Evolutionary conservation across 1,140 invertebrate genomes (phyloP).

Genomic region (Apis florea): DNA sequence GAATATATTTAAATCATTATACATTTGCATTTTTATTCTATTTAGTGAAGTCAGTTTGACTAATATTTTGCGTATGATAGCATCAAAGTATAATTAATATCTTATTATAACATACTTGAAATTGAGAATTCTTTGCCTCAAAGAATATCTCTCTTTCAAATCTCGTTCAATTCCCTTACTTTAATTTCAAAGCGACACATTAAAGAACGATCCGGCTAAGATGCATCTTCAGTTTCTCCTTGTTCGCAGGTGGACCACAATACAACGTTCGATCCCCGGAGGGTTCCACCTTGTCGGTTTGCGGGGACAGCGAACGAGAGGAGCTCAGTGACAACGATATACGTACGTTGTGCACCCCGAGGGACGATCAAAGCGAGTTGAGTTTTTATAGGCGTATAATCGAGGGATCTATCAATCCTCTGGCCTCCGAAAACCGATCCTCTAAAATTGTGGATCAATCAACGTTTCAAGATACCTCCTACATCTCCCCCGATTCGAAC

Average conservation of each 20-base stretch:
- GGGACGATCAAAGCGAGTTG: conserved; percentile 71
- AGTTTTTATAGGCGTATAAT: conserved; percentile 71
- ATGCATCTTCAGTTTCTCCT: conserved; percentile 14
- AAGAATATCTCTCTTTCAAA: not conserved
- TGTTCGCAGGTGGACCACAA: conserved; percentile 48
- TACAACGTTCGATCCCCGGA: conserved; percentile 63
- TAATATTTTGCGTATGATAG: too few relatives aligned
- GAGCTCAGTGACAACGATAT: conserved; percentile 57
- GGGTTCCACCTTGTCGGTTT: conserved; percentile 72
- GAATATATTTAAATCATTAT: too few relatives aligned
- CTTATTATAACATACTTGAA: too few relatives aligned
- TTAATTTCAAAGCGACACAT: conserved; percentile 45
- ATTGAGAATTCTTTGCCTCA: too few relatives aligned
- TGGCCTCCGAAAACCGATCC: conserved; percentile 24
- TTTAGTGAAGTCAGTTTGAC: too few relatives aligned
- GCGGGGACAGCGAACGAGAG: conserved; percentile 68
- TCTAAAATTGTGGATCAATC: conserved; percentile 31
- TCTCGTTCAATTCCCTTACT: not conserved
- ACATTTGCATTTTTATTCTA: too few relatives aligned
- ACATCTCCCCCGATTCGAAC: not conserved
- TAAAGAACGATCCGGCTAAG: not conserved
- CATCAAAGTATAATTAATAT: too few relatives aligned
- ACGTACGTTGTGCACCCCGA: conserved; percentile 50
- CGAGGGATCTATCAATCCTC: conserved; percentile 39
- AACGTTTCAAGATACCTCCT: not conserved